Evolutionary conservation across 1,140 invertebrate genomes (phyloP).

Genomic region (Trichonephila clavata): DNA sequence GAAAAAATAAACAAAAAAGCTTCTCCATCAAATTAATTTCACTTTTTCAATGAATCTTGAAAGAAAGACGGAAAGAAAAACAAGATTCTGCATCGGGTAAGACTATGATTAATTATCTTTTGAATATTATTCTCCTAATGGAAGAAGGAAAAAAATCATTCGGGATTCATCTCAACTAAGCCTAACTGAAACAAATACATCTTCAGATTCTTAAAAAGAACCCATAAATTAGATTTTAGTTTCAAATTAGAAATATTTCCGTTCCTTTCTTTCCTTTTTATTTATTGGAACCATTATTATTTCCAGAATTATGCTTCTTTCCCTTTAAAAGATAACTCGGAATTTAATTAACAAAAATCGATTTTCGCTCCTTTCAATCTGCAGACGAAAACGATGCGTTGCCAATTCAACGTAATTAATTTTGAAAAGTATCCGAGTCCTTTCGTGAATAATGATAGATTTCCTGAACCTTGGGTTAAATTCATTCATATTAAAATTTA

Average conservation of each 20-base stretch:
- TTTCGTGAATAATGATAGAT: slow-evolving; percentile 1
- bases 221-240: slow-evolving; percentile 46
- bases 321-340: neutral
- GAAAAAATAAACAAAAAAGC: neutral
- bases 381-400: neutral
- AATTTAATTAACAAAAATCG: slow-evolving; percentile 59
- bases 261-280: neutral
- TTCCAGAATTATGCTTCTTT: neutral
- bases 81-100: neutral
- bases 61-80: neutral
- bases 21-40: slow-evolving; percentile 33
- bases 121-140: slow-evolving; percentile 27
- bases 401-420: slow-evolving; percentile 14
- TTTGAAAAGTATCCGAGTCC: neutral
- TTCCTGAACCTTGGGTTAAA: neutral
- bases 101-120: slow-evolving; percentile 43
- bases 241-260: slow-evolving; percentile 41
- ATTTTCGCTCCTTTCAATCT: neutral
- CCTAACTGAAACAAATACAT: slow-evolving; percentile 18
- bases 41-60: neutral
- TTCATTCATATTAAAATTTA: slow-evolving; percentile 11
- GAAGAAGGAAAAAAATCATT: neutral
- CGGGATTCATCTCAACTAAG: neutral
- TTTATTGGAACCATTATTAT: slow-evolving; percentile 7
- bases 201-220: neutral